These are phyloP conservation scores for Dipodomys spectabilis DNA, from an alignment of 2,113 vertebrate genomes.

Conservation along the genomic window DNA sequence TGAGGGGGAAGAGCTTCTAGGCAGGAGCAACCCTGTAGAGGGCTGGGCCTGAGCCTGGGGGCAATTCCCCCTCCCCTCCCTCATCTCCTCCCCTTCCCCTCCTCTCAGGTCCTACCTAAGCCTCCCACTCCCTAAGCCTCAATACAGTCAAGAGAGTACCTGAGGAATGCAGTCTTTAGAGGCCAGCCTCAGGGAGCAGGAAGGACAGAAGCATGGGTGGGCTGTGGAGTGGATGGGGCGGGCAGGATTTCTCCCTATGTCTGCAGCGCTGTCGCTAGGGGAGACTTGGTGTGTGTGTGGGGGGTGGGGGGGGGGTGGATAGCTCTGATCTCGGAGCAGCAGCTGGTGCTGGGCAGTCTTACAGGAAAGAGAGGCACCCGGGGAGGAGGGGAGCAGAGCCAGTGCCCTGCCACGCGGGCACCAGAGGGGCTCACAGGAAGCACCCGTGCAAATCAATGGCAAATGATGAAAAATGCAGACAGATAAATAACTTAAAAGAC, in stretches of 20 bases:
- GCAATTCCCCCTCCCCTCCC: not conserved
- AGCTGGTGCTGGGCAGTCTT: not conserved
- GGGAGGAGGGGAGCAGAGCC: not conserved
- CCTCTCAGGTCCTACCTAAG: not conserved
- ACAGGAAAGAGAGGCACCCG: not conserved
- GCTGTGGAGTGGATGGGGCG: too few relatives aligned
- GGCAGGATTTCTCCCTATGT: not conserved
- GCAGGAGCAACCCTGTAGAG: not conserved
- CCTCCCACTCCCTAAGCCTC: not conserved
- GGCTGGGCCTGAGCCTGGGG: not conserved
- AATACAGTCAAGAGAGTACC: not conserved
- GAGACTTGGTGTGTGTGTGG: not conserved
- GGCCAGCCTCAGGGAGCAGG: not conserved
- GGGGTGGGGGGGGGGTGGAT: not conserved
- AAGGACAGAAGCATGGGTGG: fast-evolving
- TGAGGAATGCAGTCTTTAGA: not conserved
- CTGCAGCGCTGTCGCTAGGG: not conserved
- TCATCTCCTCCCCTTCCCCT: not conserved
- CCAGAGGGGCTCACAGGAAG: conserved; percentile 45
- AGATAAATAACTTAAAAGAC: conserved; percentile 81
- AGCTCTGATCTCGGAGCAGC: not conserved
- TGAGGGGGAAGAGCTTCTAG: too few relatives aligned
- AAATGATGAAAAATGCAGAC: conserved; percentile 78
- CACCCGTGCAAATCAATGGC: conserved; percentile 64
- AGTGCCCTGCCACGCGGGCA: conserved; percentile 14